phyloP scores from a whole-genome alignment of 2,797 vertebrate genomes.

The Thunnus albacares region DNA sequence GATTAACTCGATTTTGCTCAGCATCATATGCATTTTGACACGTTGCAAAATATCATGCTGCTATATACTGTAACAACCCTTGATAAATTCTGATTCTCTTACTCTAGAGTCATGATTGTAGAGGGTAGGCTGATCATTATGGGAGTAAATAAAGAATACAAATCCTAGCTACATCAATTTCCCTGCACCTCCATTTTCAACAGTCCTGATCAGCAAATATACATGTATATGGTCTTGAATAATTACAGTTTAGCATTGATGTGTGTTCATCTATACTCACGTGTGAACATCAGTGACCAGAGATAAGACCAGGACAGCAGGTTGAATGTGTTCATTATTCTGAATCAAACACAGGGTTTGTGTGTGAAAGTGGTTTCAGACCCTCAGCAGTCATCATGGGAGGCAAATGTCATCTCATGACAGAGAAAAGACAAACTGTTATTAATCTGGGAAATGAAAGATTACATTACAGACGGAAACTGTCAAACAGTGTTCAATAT shows the following conservation, averaged over 20 bases:
- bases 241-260: background rate
- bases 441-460: slow-evolving; percentile 61
- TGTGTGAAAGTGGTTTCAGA: slow-evolving; percentile 52
- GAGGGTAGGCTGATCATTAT: background rate
- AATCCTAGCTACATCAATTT: slow-evolving; percentile 16
- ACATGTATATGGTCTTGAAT: background rate
- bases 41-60: background rate
- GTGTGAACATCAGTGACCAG: slow-evolving; percentile 29
- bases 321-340: slow-evolving; percentile 47
- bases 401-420: slow-evolving; percentile 66
- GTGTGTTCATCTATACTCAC: slow-evolving; percentile 15
- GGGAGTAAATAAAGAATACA: background rate
- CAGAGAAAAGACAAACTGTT: slow-evolving; percentile 67
- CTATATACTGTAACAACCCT: background rate
- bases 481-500: slow-evolving; percentile 45
- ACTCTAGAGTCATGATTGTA: background rate
- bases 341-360: slow-evolving; percentile 41
- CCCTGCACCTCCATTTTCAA: slow-evolving; percentile 4
- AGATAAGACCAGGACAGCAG: slow-evolving; percentile 31
- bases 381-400: slow-evolving; percentile 55
- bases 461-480: slow-evolving; percentile 51
- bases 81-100: background rate
- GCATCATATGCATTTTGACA: background rate
- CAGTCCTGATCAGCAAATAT: background rate
- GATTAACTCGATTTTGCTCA: background rate